phyloP scores from a whole-genome alignment of 2,888 invertebrate species.

The Papilio gigon region DNA sequence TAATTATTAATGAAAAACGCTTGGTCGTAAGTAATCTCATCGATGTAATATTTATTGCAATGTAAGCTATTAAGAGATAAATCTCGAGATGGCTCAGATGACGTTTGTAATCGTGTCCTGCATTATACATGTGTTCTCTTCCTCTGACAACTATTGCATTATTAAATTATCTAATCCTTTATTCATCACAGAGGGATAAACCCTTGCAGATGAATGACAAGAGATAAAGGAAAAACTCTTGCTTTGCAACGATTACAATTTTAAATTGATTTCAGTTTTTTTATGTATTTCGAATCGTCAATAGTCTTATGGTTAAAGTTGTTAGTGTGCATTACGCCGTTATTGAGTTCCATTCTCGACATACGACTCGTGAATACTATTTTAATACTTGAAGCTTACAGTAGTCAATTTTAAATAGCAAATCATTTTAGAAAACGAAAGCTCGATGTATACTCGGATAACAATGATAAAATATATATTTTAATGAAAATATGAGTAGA shows the following conservation, averaged over 20 bases:
- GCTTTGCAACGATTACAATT: background rate
- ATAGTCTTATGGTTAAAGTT: too few species aligned
- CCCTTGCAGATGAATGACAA: constrained; percentile 5
- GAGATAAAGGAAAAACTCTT: background rate
- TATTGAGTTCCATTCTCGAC: too few species aligned
- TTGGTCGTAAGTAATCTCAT: background rate
- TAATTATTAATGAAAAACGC: background rate
- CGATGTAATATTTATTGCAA: constrained; percentile 17
- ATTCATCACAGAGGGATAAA: constrained; percentile 22
- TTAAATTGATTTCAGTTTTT: background rate
- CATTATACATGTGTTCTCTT: constrained; percentile 22
- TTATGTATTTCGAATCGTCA: too few species aligned
- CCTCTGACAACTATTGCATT: background rate
- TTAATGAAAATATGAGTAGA: too few species aligned
- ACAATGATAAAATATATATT: too few species aligned
- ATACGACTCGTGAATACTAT: too few species aligned
- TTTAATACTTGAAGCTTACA: too few species aligned
- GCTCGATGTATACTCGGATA: too few species aligned
- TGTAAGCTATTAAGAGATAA: constrained; percentile 2
- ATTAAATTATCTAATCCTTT: constrained; percentile 26
- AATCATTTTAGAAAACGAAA: too few species aligned
- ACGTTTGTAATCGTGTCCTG: constrained; percentile 11
- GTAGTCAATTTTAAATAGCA: too few species aligned
- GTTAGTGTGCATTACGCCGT: too few species aligned
- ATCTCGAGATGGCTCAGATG: background rate